These are phyloP conservation scores for Aspidiotus rigidus DNA, from an alignment of 2,888 invertebrate species.

Conservation along the genomic window DNA sequence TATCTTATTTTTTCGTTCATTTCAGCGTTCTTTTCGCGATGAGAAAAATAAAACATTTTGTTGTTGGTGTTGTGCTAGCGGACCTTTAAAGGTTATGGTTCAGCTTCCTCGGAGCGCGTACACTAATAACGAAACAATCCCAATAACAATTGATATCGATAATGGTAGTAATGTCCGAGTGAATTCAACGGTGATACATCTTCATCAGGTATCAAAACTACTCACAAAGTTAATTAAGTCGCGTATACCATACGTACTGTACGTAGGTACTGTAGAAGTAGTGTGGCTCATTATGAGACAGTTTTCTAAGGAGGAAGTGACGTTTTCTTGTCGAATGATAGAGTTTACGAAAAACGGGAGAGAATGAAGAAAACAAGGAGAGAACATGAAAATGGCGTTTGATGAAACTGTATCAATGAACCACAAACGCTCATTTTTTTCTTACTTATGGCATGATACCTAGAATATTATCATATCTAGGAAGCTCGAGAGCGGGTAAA, in stretches of 20 bases:
- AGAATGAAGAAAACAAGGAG: no score
- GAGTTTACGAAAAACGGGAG: no score
- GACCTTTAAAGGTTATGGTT: slow-evolving; percentile 59
- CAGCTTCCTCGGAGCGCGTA: slow-evolving; percentile 63
- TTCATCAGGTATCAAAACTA: slow-evolving; percentile 4
- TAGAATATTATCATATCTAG: no score
- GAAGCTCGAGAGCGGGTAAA: background rate
- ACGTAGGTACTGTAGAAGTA: background rate
- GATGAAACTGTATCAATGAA: no score
- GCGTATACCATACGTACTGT: background rate
- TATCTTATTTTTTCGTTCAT: background rate
- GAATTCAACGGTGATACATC: slow-evolving; percentile 38
- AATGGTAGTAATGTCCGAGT: slow-evolving; percentile 64
- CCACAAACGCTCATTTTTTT: no score
- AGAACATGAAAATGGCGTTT: no score
- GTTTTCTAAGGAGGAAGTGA: no score
- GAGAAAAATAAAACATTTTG: slow-evolving; percentile 62
- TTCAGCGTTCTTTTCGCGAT: background rate
- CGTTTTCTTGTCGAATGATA: no score
- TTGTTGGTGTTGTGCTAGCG: slow-evolving; percentile 66
- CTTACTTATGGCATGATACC: no score
- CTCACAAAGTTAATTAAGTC: background rate
- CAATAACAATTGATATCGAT: slow-evolving; percentile 60
- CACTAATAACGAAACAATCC: slow-evolving; percentile 65
- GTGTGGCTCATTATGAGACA: background rate